phyloP scores from a whole-genome alignment of 2,888 invertebrate genomes.

The Hybos culiciformis region DNA sequence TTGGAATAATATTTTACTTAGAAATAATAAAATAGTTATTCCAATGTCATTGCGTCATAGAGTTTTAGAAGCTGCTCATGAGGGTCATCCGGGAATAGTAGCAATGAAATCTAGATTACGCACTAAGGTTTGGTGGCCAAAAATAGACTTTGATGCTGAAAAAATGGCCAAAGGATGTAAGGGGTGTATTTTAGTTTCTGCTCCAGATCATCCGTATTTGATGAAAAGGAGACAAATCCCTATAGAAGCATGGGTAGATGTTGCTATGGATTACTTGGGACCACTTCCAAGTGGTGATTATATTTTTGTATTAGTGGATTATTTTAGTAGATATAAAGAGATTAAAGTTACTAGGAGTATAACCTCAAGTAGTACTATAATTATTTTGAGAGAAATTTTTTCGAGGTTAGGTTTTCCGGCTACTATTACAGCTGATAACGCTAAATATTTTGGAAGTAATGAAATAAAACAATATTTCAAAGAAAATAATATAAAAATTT shows the following conservation, averaged over 20 bases:
- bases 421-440: too few species aligned
- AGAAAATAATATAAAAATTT: too few species aligned
- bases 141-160: slow-evolving; percentile 20
- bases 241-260: slow-evolving; percentile 6
- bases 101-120: slow-evolving; percentile 24
- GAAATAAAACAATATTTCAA: too few species aligned
- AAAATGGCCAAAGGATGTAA: slow-evolving; percentile 4
- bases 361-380: too few species aligned
- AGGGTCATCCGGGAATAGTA: too few species aligned
- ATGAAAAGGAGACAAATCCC: slow-evolving; percentile 3
- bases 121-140: slow-evolving; percentile 28
- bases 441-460: too few species aligned
- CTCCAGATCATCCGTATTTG: slow-evolving; percentile 7
- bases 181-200: slow-evolving; percentile 13
- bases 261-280: slow-evolving; percentile 20
- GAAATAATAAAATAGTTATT: too few species aligned
- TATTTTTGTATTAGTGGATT: slow-evolving; percentile 20
- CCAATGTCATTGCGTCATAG: too few species aligned
- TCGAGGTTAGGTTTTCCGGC: too few species aligned
- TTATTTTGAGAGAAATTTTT: too few species aligned
- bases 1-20: too few species aligned
- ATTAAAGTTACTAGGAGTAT: slow-evolving; percentile 11
- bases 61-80: too few species aligned
- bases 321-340: slow-evolving; percentile 20
- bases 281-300: slow-evolving; percentile 18